Base-by-base conservation (phyloP, 64 coral and sea anemone species). In the Pocillopora verrucosa region DNA sequence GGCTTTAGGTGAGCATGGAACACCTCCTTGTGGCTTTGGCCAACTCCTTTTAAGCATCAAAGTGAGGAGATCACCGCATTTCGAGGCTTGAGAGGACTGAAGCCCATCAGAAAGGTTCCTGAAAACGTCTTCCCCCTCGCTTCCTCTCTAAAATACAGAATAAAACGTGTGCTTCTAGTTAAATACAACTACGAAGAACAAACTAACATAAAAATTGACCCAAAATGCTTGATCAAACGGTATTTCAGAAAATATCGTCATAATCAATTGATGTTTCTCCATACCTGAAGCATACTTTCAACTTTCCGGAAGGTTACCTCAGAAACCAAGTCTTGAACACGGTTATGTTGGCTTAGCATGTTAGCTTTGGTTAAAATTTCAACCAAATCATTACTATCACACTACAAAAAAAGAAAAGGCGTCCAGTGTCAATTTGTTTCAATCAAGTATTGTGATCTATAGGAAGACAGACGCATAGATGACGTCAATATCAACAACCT, bases 31-130 rank as follows among this genome's bases (percentile, higher is more conserved):
- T 63, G 56, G 2, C 19, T 63, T 62, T 0, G 86, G 86, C 91
- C 91, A 93, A 72, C 86, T 76, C 17, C 59, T 82, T n/a, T 64
- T 34, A 15, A 93, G 59, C 77, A 93, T 93, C 78, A 93, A 79
- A 20, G 86, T 89, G 17, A 93, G 78, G 38, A 93, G 86, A 10
- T 93, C 86, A 10, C 91, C 86, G 59, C 86, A 93, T 64, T 88
- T 83, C 13, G 68, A 68, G 34, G 91, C 59, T n/a, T 72, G 59
- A 20, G 82, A 61, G 35, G 61, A 62, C 3, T 75, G 9, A 80
- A 80, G 88, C 59, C 65, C 76, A 22, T 60, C 67, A 10, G 61
- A 93, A 9, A 88, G 80, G 20, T 64, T 79, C 79, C 61, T 84
- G 15, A 93, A 80, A 2, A 83, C 45, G 0, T 77, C 34, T 22